Evolutionary conservation across 2,113 vertebrate genomes (phyloP), one percentile per base, ranked within the genome.

Genomic region (Gymnarchus niloticus): DNA sequence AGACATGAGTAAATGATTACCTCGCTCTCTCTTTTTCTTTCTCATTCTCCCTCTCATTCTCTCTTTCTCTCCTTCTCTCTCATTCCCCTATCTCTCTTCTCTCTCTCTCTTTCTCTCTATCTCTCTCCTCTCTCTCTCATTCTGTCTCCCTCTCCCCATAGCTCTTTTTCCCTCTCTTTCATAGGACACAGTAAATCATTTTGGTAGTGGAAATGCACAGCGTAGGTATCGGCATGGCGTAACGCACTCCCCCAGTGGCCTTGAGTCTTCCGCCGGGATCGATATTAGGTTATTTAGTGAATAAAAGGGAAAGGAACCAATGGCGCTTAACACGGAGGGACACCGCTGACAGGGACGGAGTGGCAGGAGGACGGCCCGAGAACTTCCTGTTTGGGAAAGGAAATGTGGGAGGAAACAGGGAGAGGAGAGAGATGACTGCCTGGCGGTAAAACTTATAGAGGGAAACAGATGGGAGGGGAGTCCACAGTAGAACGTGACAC

Each of bases 211-310:
- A 81, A 87, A 80, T 77, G 73, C 37, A 41, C 65, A 0, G 33
- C 54, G 65, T 25, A 41, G 65, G 69, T 28, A 48, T 59, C 61
- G 54, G n/a, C 51, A 44, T 37, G 56, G 41, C 61, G 76, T 61
- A 44, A 84, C 77, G 57, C 54, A 28, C 83, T 81, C 82, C 56
- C 73, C 61, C 14, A 0, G 33, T 49, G 28, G 83, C 61, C 65
- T 56, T 41, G 59, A 56, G 44, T 57, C 83, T 87, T 41, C 77
- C 59, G n/a, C 56, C 48, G 12, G 44, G 77, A 87, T 94, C 92
- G 90, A 94, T 94, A 90, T 89, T 92, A 93, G 93, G 92, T 94
- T 93, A 94, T 94, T 94, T 93, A 94, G 93, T 90, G 92, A 91
- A 93, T 94, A 93, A 93, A 94, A 92, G 91, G 87, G 90, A 90